Evolutionary conservation across 2,797 vertebrate species (phyloP).

Genomic region (Sarcophilus harrisii): DNA sequence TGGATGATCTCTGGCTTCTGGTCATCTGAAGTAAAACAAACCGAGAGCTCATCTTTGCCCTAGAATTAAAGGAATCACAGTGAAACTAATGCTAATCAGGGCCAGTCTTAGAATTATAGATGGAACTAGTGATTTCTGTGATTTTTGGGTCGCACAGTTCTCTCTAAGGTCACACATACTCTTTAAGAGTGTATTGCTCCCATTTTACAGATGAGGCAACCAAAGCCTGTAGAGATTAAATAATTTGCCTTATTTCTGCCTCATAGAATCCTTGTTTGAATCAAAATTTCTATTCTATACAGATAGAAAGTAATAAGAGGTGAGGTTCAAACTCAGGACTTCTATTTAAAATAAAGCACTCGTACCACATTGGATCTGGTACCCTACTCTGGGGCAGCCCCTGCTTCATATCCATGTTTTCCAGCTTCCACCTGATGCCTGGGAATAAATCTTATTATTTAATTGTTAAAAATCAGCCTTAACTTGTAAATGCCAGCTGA

Average conservation of each 20-base stretch:
- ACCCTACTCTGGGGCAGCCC: background rate
- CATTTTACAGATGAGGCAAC: background rate
- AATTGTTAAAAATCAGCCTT: background rate
- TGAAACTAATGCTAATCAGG: background rate
- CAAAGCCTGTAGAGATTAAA: background rate
- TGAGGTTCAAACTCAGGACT: background rate
- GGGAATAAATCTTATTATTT: background rate
- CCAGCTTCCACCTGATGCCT: background rate
- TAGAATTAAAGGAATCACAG: background rate
- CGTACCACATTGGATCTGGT: background rate
- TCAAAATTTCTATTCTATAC: no score
- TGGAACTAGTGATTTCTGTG: background rate
- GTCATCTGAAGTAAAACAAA: background rate
- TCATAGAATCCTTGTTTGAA: no score
- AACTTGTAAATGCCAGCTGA: background rate
- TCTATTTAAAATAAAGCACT: background rate
- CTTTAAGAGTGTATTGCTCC: background rate
- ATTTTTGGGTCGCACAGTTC: background rate
- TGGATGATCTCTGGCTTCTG: background rate
- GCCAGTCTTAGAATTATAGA: background rate
- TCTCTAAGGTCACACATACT: no score
- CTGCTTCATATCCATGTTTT: background rate
- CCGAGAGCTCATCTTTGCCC: background rate
- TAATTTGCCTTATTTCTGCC: no score
- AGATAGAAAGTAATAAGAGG: background rate